Conservation (phyloP, 1,140 invertebrate species). For the Drosophila virilis region DNA sequence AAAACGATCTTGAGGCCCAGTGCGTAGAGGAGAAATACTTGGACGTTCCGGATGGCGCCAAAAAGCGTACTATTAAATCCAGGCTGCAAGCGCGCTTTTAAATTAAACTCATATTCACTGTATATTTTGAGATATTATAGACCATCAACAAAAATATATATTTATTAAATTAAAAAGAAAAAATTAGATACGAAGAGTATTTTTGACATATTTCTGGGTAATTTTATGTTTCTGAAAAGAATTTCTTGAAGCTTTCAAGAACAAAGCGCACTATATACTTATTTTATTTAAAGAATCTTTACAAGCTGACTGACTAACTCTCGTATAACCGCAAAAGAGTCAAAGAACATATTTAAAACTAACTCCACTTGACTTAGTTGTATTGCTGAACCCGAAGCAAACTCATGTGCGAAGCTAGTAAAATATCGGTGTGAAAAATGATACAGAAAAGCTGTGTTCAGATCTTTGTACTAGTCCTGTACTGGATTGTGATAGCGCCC, state of each 20-base stretch:
- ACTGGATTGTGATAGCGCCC: conserved; percentile 12
- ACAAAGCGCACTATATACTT: neutral
- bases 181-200: neutral
- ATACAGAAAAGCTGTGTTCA: conserved; percentile 31
- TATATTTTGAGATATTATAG: too few relatives aligned
- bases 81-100: too few relatives aligned
- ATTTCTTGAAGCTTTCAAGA: neutral
- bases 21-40: neutral
- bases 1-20: neutral
- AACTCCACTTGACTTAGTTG: conserved; percentile 2
- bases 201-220: neutral
- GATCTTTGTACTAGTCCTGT: conserved; percentile 17
- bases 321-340: neutral
- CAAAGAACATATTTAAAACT: neutral
- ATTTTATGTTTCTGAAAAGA: neutral
- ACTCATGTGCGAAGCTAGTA: neutral
- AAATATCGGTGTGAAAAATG: conserved; percentile 7
- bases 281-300: neutral
- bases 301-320: neutral
- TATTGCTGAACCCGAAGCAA: neutral
- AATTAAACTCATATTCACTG: neutral
- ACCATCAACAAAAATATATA: neutral
- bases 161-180: neutral
- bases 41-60: neutral
- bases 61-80: neutral